phyloP scores from a whole-genome alignment of 2,888 invertebrate species.

The Capitulum mitella region DNA sequence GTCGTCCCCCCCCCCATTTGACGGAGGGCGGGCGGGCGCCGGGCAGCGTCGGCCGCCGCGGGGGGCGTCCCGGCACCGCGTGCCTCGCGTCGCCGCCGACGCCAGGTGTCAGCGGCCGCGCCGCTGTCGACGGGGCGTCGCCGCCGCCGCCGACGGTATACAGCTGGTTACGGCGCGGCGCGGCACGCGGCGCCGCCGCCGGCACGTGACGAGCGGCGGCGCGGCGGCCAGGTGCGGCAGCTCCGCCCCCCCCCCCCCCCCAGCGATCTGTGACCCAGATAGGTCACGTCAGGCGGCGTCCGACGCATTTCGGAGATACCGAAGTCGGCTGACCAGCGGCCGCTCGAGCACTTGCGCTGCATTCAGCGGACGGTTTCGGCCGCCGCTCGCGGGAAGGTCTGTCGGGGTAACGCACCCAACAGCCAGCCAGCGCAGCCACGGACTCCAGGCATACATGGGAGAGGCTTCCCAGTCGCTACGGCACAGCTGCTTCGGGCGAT shows the following conservation, averaged over 20 bases:
- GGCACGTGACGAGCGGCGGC: neutral
- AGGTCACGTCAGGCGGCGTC: neutral
- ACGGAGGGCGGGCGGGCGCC: neutral
- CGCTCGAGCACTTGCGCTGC: no score
- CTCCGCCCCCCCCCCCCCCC: neutral
- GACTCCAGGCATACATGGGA: no score
- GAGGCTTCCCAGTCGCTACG: no score
- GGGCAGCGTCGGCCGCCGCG: neutral
- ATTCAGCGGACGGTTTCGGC: no score
- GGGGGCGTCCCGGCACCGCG: neutral
- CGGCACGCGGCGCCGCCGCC: neutral
- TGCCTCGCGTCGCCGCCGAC: neutral
- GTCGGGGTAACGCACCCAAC: no score
- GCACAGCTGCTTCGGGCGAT: no score
- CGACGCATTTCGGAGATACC: no score
- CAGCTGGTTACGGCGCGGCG: neutral
- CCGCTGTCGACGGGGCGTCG: neutral
- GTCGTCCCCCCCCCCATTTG: no score
- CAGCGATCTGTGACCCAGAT: neutral
- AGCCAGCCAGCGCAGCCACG: no score
- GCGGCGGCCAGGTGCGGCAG: neutral
- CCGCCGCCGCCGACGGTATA: conserved; percentile 7
- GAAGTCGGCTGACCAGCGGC: no score
- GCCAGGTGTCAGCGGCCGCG: neutral
- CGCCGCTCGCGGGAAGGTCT: no score